Conservation (phyloP, 2,888 invertebrate genomes). For the Entomobrya proxima region DNA sequence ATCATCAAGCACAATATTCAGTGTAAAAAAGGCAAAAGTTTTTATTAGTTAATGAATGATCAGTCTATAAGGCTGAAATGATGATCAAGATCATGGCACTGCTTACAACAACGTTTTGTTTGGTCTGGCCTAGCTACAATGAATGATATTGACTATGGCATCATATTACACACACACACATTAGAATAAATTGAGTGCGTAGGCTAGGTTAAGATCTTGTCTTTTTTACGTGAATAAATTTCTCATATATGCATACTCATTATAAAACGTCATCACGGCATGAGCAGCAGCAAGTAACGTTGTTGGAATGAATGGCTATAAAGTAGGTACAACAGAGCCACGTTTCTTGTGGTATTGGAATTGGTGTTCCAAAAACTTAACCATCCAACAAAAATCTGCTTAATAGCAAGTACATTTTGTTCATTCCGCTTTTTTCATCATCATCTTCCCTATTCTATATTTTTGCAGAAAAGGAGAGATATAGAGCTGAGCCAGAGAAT, state of each 20-base stretch:
- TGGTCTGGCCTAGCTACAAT: background rate
- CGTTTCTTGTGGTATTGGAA: background rate
- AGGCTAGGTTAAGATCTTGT: slow-evolving; percentile 4
- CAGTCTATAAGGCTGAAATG: no score
- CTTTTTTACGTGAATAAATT: background rate
- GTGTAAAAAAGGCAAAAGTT: no score
- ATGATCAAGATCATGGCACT: slow-evolving; percentile 54
- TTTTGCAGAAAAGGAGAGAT: no score
- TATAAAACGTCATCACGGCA: background rate
- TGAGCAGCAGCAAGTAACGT: background rate
- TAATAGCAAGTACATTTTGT: background rate
- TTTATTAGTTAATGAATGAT: no score
- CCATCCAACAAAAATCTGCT: background rate
- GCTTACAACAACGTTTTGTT: background rate
- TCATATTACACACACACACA: background rate
- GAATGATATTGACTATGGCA: slow-evolving; percentile 57
- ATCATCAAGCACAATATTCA: background rate
- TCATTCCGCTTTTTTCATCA: background rate
- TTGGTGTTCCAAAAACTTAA: slow-evolving; percentile 11
- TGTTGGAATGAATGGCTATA: no score
- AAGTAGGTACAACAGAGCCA: no score
- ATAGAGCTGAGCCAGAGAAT: background rate
- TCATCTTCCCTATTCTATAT: slow-evolving; percentile 11
- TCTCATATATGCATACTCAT: slow-evolving; percentile 3
- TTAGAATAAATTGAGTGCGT: background rate